Evolutionary conservation across 2,888 invertebrate species (phyloP), one percentile per base, ranked within the genome.

Genomic region (Drosophila siamana): DNA sequence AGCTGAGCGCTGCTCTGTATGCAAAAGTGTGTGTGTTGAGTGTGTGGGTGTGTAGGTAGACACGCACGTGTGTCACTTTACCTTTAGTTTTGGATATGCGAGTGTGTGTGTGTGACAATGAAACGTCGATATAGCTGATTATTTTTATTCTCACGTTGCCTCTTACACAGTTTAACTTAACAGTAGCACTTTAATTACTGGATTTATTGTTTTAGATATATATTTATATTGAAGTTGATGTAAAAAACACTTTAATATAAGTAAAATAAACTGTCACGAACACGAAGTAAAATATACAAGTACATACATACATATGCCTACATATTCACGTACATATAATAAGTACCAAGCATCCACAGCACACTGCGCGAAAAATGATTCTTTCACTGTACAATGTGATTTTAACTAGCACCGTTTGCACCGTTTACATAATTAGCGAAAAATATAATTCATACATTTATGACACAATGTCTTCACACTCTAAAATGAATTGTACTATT

Each of bases 361-460:
- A 75, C 75, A 75, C 76, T 75, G 75, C 68, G 68, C 72, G 72
- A 76, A 68, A 74, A 76, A 48, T 7, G 59, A 68, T 60, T 72
- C 24, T 52, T 70, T 74, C 64, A 59, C 64, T 56, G 15, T 26
- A 55, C 22, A 46, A 62, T 62, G 65, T 43, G 41, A 48, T 38
- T 55, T 57, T 44, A 43, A 55, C 47, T 47, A 47, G 26, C 55
- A 68, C 51, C 47, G 50, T 64, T 46, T 71, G 57, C 60, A 50
- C 61, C 8, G 24, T 71, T 68, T 71, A 61, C 68, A 63, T 75
- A 75, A 73, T 67, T 73, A 0, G 44, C 40, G 9, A 62, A 30
- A 40, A 52, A 54, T 38, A 44, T 59, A 47, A 51, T 51, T 48
- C 16, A 61, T 68, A 62, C 19, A 75, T 41, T 57, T 64, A 55